Conservation (phyloP, 2,113 vertebrate species). For the Melanerpes aurifrons region DNA sequence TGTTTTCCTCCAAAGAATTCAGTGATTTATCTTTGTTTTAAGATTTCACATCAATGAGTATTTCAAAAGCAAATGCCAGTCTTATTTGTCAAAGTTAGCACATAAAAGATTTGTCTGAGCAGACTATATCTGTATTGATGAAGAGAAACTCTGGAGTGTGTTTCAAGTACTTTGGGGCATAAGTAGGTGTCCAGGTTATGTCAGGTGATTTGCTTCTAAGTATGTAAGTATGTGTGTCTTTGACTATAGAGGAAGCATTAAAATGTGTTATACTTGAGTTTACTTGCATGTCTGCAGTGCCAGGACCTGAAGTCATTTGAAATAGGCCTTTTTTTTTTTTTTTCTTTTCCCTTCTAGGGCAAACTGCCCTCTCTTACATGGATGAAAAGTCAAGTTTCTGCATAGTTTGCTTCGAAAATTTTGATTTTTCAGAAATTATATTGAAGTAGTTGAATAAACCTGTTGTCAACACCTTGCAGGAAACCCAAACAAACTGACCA, state of each 20-base stretch:
- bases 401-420: background rate
- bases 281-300: background rate
- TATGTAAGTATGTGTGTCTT: background rate
- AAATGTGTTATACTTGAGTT: background rate
- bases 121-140: background rate
- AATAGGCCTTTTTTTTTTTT: background rate
- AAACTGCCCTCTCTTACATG: background rate
- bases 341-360: too few species aligned
- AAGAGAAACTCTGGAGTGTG: background rate
- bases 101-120: background rate
- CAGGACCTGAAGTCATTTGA: background rate
- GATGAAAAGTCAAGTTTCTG: background rate
- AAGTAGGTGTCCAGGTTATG: background rate
- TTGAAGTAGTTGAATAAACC: background rate
- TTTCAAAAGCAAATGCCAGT: background rate
- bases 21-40: background rate
- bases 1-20: background rate
- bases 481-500: background rate
- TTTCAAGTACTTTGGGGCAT: background rate
- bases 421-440: background rate
- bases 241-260: background rate
- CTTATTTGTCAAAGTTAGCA: background rate
- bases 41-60: background rate
- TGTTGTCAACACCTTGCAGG: background rate
- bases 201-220: background rate